Conservation (phyloP, 2,888 invertebrate genomes). For the Netelia virgata region DNA sequence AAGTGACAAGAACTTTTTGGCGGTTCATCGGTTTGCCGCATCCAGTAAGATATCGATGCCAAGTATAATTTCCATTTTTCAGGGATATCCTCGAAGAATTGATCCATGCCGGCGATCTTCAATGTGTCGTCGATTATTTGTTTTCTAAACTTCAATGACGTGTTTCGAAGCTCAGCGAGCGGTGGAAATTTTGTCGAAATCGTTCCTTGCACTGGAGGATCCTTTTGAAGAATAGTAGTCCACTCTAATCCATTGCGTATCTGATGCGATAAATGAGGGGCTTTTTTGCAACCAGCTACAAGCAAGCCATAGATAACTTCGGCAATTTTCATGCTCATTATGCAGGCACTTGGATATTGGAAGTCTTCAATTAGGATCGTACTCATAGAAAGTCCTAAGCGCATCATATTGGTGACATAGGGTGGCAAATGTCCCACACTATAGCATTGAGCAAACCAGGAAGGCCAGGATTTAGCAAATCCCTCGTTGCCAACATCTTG, state of each 20-base stretch:
- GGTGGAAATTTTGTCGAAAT: slow-evolving; percentile 77
- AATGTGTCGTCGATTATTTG: slow-evolving; percentile 86
- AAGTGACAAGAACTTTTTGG: slow-evolving; percentile 85
- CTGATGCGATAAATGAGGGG: not conserved
- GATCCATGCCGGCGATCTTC: slow-evolving; percentile 82
- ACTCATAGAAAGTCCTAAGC: slow-evolving; percentile 88
- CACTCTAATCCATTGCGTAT: slow-evolving; percentile 30
- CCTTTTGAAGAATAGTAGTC: not conserved
- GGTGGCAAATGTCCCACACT: slow-evolving; percentile 84
- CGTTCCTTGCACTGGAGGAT: slow-evolving; percentile 7
- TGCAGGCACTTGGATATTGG: slow-evolving; percentile 87
- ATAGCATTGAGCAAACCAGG: not conserved
- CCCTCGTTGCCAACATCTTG: slow-evolving; percentile 75
- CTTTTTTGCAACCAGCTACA: slow-evolving; percentile 4
- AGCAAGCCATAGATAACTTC: slow-evolving; percentile 47
- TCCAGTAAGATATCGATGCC: slow-evolving; percentile 88
- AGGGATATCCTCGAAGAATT: slow-evolving; percentile 85
- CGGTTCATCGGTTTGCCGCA: slow-evolving; percentile 83
- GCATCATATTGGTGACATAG: slow-evolving; percentile 89
- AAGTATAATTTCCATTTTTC: slow-evolving; percentile 87
- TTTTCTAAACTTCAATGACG: slow-evolving; percentile 75
- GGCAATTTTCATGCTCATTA: slow-evolving; percentile 87
- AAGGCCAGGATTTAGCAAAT: not conserved
- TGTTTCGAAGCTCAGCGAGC: slow-evolving; percentile 79
- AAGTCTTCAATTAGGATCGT: slow-evolving; percentile 91